Evolutionary conservation across 2,888 invertebrate species (phyloP), one percentile per base, ranked within the genome.

Genomic region (Ennomos fuscantarius): DNA sequence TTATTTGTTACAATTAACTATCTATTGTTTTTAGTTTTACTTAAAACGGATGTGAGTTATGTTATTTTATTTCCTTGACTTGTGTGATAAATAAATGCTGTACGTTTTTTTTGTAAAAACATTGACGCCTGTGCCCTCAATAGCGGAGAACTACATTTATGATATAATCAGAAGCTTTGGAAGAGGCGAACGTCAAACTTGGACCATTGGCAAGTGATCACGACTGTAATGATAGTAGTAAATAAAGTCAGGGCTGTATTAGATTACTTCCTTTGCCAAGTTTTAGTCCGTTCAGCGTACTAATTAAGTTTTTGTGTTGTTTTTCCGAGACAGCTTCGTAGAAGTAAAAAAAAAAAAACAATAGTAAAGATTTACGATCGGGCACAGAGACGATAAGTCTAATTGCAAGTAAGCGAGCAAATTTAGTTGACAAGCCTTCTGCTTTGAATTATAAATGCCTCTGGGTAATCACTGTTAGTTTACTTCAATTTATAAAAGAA

Each of bases 361-460:
- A 82, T 79, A 72, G 68, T 69, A 66, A 75, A 74, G 68, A 74
- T 78, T 79, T 76, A 79, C 69, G 76, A 74, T 78, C 78, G 71
- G 67, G 74, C 73, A 67, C 62, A 68, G 69, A 78, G 75, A 89
- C 89, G 88, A 89, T 87, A 76, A 75, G 73, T 74, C 74, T 86
- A 87, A 89, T 89, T 89, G 76, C 63, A 69, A 63, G 79, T 79
- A 78, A 78, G 79, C 79, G 78, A 74, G 65, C 60, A 62, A 66
- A 60, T 65, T 59, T 44, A 46, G 58, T 62, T 61, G 65, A 62
- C 63, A 63, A 64, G 63, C 49, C 50, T 59, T 49, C 49, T 52
- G 58, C 52, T 56, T 35, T 57, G 39, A 51, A 52, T 42, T 46
- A 40, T 46, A 54, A 51, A 47, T 43, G 57, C 52, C 51, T 43